Evolutionary conservation across 2,888 invertebrate genomes (phyloP).

Genomic region (Drosophila quinaria): DNA sequence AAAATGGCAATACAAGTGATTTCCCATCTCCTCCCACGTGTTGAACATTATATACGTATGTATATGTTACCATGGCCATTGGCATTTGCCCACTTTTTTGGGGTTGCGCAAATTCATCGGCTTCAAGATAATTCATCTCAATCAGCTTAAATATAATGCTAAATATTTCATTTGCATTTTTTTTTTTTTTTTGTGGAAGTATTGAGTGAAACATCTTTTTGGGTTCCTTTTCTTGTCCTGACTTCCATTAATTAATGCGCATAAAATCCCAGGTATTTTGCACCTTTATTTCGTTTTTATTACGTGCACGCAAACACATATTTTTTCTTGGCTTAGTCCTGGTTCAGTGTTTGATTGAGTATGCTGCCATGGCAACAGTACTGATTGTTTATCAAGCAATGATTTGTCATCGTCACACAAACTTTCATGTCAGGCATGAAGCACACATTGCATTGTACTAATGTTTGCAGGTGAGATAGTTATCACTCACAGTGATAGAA

Average conservation of each 20-base stretch:
- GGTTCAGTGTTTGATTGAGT: constrained; percentile 53
- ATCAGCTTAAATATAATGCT: constrained; percentile 75
- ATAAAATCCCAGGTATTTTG: constrained; percentile 67
- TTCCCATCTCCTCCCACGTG: constrained; percentile 47
- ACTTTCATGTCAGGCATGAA: neutral
- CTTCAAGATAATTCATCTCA: constrained; percentile 73
- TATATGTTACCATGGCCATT: constrained; percentile 17
- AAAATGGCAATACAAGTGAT: constrained; percentile 26
- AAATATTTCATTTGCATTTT: constrained; percentile 70
- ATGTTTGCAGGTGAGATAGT: constrained; percentile 15
- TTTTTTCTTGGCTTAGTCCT: constrained; percentile 6
- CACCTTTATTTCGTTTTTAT: constrained; percentile 48
- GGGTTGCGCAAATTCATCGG: constrained; percentile 30
- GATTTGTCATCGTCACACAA: constrained; percentile 42
- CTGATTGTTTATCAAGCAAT: constrained; percentile 54
- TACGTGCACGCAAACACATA: constrained; percentile 12
- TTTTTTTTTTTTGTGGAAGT: neutral
- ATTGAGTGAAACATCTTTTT: constrained; percentile 3
- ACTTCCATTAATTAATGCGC: constrained; percentile 71
- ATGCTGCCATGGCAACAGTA: constrained; percentile 17
- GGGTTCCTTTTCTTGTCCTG: constrained; percentile 17
- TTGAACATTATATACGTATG: constrained; percentile 45
- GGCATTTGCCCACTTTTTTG: constrained; percentile 21
- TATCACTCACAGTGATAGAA: constrained; percentile 11
- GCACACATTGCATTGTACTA: neutral